Base-by-base conservation (phyloP, 2,113 vertebrate genomes). In the Xiphophorus hellerii region DNA sequence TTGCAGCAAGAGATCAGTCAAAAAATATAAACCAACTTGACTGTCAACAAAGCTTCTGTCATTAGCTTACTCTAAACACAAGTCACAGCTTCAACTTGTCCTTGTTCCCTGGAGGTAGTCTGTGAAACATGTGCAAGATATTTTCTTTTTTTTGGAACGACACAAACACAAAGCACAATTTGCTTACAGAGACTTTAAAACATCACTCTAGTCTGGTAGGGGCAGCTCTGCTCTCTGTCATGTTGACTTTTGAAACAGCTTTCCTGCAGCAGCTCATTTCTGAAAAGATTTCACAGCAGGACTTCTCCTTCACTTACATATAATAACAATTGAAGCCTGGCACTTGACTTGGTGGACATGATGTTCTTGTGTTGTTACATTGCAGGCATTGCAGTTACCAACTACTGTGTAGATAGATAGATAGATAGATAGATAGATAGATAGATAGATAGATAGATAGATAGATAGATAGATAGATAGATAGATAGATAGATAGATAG, bases 301-400 rank as follows among this genome's bases (percentile, higher is more conserved):
- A n/a, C 20, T 62, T 33, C 14, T 35, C 35, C 20, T 62, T 37
- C 33, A 37, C 58, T 20, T 62, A 69, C 44, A 37, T 61, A 17
- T 61, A 27, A 60, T 37, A 61, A 39, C 48, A 71, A 58, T 58
- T 20, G 8, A 31, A 71, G 51, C 30, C 69, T 71, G 69, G 30
- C 51, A 33, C 31, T 33, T 33, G 31, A 37, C 7, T 37, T 65
- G 22, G 31, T 65, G 22, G 31, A 65, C 22, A 35, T 33, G 12
- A 66, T 42, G 42, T 28, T 20, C 13, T 12, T 27, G 10, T 61
- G 9, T 31, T 31, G 9, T 71, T 15, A 35, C 31, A 60, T 17
- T 17, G 6, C 69, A 61, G 54, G 33, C 28, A 14, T 62, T 62
- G 27, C 5, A 20, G 15, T 7, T 67, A n/a, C 28, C 4, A 39